Base-by-base conservation (phyloP, 2,888 invertebrate genomes). In the Latrodectus elegans region DNA sequence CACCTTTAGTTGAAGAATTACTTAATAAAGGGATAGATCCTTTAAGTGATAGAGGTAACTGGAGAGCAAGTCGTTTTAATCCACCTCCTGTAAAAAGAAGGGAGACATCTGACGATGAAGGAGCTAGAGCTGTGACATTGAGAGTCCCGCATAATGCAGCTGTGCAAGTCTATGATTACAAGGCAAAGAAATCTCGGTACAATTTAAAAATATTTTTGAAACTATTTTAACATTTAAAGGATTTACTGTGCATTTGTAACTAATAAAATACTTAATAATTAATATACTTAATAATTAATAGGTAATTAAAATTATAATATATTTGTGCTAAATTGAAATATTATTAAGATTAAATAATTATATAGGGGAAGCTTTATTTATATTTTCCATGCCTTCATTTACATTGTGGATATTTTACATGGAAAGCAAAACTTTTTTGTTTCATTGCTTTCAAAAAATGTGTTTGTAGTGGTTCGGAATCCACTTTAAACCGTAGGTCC, bases 141-240 rank as follows among this genome's bases (percentile, higher is more conserved):
- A 91, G 93, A 82, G 93, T 93, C 12, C 93, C 93, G 22, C 93
- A 93, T 90, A 93, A 93, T 91, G 93, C 93, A 12, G 93, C 93
- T 75, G 93, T 93, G 14, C 93, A 93, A 91, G 92, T 93, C 70
- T 93, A 93, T 90, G 93, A 93, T 90, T 93, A 93, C 90, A 93
- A 93, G 89, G 92, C 92, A 86, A 93, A 93, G 90, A 92, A 92
- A 90, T 93, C 93, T 10, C 89, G 91, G 91, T 91, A 81, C 72
- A 15, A 14, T 72, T 15, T 22, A 3, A 4, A n/a, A 26, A 14
- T 26, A 12, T 14, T 14, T 15, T 49, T 14, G 38, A 38, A 38
- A 38, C 1, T 72, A 8, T 15, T 15, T 9, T 51, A 12, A 14
- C 17, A 12, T 51, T 15, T 15, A 38, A 72, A 1, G 4, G 6